Base-by-base conservation (phyloP, 1,140 invertebrate genomes). In the Atta colombica region DNA sequence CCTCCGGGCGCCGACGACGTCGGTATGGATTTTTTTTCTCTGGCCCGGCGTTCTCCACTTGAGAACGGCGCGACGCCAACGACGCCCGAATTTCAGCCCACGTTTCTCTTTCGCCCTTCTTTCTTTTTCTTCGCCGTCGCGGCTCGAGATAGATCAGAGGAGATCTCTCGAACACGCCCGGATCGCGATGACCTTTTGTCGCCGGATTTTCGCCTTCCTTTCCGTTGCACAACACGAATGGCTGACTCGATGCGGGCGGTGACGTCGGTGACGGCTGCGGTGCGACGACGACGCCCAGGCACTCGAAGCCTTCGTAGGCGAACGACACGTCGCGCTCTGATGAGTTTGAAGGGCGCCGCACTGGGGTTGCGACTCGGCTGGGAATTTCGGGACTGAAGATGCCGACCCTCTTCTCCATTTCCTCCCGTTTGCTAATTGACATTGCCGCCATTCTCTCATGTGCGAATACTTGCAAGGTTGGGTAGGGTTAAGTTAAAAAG, bases 61-160 rank as follows among this genome's bases (percentile, higher is more conserved):
- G 91, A 94, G 89, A 91, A 68, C 92, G 94, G 89, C 93, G 93
- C 94, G 93, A 93, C 93, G 93, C 93, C 39, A 10, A 10, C 39
- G 39, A 45, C 39, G 39, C 39, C 93, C 89, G 92, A 94, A 94
- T 94, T 94, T 94, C 75, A 60, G 49, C 69, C 88, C 31, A 69
- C 68, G 72, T 45, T 49, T 45, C 61, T 75, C 60, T 65, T 35
- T 58, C 8, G 1, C 51, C 55, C 68, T 68, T 58, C 7, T 60
- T 72, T 21, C 8, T 80, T 51, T 35, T 21, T 58, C 10, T 31
- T 61, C 66, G 10, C 53, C 12, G 25, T 74, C 68, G 39, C 53
- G 68, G 25, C 69, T 84, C 55, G 39, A 75, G 55, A 51, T 75
- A 75, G 58, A 74, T 75, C 80, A n/a, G 53, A 66, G 45, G 61